phyloP scores from a whole-genome alignment of 37 sponge, comb jelly and placozoan genomes.

The Bolinopsis microptera region DNA sequence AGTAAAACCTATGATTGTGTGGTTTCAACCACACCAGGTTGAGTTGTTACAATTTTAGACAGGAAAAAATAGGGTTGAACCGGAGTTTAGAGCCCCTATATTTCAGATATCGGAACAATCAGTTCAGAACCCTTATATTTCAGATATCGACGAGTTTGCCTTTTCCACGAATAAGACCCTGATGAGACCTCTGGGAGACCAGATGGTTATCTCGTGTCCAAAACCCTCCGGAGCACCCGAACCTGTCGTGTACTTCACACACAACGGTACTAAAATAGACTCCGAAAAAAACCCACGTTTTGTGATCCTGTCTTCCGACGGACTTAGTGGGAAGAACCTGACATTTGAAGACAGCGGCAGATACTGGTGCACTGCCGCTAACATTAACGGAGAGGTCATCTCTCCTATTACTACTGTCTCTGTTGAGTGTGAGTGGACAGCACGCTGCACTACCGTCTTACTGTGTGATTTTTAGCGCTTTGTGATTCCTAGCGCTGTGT shows the following conservation, averaged over 20 bases:
- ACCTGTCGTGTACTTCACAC: background rate
- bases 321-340: background rate
- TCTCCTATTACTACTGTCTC: background rate
- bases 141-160: constrained; percentile 25
- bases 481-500: background rate
- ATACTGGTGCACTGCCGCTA: constrained; percentile 24
- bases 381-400: background rate
- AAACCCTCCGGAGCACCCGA: background rate
- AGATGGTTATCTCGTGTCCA: background rate
- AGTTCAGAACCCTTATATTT: background rate
- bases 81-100: background rate
- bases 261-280: background rate
- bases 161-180: background rate
- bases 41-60: background rate
- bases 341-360: background rate
- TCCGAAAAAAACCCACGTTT: background rate
- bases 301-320: background rate
- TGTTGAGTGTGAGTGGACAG: constrained; percentile 33
- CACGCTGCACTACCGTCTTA: background rate
- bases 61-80: too few relatives aligned
- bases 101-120: background rate
- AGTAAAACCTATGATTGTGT: background rate
- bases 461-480: background rate
- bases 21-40: background rate
- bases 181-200: background rate